phyloP scores from a whole-genome alignment of 2,888 invertebrate genomes.

The Agrilus biguttatus region DNA sequence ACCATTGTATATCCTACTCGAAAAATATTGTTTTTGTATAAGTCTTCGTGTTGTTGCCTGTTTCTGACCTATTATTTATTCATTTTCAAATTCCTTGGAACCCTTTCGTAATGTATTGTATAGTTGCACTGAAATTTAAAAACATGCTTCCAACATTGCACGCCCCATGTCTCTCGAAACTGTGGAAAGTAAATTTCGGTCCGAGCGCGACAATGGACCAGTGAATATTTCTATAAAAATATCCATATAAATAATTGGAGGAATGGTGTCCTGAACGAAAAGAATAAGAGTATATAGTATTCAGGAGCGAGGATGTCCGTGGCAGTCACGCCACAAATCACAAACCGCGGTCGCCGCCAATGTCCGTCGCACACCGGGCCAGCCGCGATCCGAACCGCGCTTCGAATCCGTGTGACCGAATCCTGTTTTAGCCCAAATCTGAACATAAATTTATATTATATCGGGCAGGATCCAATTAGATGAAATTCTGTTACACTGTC shows the following conservation, averaged over 20 bases:
- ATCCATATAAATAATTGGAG: constrained; percentile 17
- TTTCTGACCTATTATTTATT: too few relatives aligned
- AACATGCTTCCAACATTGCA: too few relatives aligned
- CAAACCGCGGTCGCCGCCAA: constrained; percentile 5
- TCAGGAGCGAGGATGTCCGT: constrained; percentile 9
- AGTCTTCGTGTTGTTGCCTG: too few relatives aligned
- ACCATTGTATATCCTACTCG: too few relatives aligned
- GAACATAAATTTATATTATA: constrained; percentile 32
- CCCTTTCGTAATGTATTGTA: too few relatives aligned
- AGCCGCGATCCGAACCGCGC: neutral
- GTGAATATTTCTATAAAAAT: constrained; percentile 15
- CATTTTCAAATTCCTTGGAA: too few relatives aligned
- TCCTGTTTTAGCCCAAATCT: constrained; percentile 27
- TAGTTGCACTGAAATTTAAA: too few relatives aligned
- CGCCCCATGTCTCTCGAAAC: too few relatives aligned
- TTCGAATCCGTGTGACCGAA: constrained; percentile 8
- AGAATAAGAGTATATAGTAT: neutral
- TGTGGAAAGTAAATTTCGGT: neutral
- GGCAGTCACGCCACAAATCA: constrained; percentile 24
- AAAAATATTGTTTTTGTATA: too few relatives aligned
- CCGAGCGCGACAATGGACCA: constrained; percentile 1
- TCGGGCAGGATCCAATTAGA: constrained; percentile 30
- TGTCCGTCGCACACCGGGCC: neutral
- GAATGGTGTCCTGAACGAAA: constrained; percentile 4
- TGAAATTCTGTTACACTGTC: constrained; percentile 20